Evolutionary conservation across 2,797 vertebrate species (phyloP).

Genomic region (Fratercula arctica): DNA sequence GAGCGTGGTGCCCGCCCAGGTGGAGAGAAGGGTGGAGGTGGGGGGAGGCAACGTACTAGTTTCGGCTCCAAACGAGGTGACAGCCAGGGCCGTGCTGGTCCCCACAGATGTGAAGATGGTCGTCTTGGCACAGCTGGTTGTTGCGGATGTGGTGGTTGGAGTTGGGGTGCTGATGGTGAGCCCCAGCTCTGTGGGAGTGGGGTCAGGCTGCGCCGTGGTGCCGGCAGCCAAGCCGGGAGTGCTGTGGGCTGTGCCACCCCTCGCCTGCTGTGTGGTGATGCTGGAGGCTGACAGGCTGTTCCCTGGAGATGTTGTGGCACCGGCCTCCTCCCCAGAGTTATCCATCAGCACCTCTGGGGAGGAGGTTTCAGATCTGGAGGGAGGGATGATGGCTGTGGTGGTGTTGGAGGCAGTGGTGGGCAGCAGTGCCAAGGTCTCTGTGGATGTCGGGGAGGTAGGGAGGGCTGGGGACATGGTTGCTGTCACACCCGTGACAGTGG

Average conservation of each 20-base stretch:
- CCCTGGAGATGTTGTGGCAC: rapidly evolving
- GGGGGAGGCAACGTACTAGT: neutral
- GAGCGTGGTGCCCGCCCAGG: rapidly evolving
- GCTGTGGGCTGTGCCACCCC: neutral
- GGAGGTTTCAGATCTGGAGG: neutral
- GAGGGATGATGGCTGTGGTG: neutral
- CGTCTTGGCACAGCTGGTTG: rapidly evolving
- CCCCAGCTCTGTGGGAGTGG: neutral
- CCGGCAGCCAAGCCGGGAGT: rapidly evolving
- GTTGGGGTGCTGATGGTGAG: neutral
- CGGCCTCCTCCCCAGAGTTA: too few relatives aligned
- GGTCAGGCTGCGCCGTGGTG: neutral
- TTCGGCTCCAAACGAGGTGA: neutral
- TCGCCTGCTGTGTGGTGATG: neutral
- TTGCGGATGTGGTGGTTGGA: rapidly evolving
- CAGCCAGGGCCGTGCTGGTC: neutral
- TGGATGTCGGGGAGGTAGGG: neutral
- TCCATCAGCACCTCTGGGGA: neutral
- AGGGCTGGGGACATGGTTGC: rapidly evolving
- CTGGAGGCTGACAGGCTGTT: neutral
- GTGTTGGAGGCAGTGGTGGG: neutral
- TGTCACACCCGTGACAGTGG: rapidly evolving
- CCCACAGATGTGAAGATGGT: neutral
- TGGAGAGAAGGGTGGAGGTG: neutral
- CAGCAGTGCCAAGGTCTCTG: rapidly evolving